Evolutionary conservation across 2,797 vertebrate genomes (phyloP).

Genomic region (Coilia nasus): DNA sequence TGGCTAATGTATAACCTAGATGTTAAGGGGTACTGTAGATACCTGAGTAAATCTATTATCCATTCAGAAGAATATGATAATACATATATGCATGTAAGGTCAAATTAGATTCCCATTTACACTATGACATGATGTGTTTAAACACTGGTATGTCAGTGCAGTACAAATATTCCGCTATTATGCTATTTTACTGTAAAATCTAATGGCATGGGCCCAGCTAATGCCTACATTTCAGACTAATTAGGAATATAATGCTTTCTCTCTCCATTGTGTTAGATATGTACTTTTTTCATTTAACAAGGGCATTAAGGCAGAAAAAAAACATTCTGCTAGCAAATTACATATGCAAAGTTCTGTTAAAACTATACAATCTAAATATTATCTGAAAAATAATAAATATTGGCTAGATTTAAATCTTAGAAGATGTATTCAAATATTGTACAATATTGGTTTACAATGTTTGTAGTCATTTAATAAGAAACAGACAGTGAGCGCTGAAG

Average conservation of each 20-base stretch:
- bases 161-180: not conserved
- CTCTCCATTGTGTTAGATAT: not conserved
- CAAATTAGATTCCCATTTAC: too few species aligned
- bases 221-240: not conserved
- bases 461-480: not conserved
- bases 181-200: not conserved
- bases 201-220: not conserved
- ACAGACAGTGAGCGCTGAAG: not conserved
- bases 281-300: not conserved
- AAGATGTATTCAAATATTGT: not conserved
- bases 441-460: not conserved
- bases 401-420: not conserved
- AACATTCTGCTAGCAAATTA: not conserved
- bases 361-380: not conserved
- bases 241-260: not conserved
- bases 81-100: too few species aligned
- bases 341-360: not conserved
- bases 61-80: not conserved
- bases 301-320: not conserved
- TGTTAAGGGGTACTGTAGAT: not conserved
- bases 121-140: too few species aligned
- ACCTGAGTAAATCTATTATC: not conserved
- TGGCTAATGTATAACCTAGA: not conserved
- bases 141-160: not conserved
- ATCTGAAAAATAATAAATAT: not conserved